Evolutionary conservation across 64 coral and sea anemone genomes (phyloP), one percentile per base, ranked within the genome.

Genomic region (Pocillopora damicornis): DNA sequence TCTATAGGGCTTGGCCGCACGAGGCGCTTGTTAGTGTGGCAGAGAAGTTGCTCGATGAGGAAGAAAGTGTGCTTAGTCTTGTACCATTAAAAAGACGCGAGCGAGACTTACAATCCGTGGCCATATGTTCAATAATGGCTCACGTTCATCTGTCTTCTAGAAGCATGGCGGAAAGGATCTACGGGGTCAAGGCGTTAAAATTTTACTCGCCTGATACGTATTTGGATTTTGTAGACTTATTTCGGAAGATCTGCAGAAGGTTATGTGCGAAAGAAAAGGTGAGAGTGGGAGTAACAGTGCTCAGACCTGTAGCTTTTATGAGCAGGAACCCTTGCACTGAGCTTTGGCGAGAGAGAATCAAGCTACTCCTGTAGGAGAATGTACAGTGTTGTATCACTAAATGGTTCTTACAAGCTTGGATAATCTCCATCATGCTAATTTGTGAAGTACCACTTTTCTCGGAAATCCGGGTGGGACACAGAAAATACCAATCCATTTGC

Each of bases 81-180:
- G 78, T 95, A 18, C 86, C 87, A n/a, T 74, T 88, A 78, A 88
- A 75, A 30, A 86, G 80, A 36, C 22, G 63, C 35, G 93, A 90
- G 2, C 81, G 75, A 76, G 78, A 92, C 17, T 60, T 75, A 13
- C 83, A 95, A 38, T 76, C 79, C 9, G 90, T 83, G 15, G 61
- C 93, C 8, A 72, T 96, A 71, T 96, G 94, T 34, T 96, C 94
- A 22, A 93, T 95, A 63, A 99, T 99, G 97, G 87, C 97, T 6
- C 91, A 99, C n/a, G 88, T 99, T 3, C 93, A 99, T 79, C 63
- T 92, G 15, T 95, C 97, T 63, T 83, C 97, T 2, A 78, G 91
- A 26, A 72, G 68, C 17, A 93, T 95, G 93, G 87, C 87, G 1
- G 76, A 88, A 20, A 89, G 76, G 66, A 37, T 95, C 20, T 95